Percentiles rank a stretch among this genome's conserved stretches.
These are phyloP conservation scores for Mustela erminea DNA, from an alignment of 2,797 vertebrate genomes.

Conservation along the genomic window DNA sequence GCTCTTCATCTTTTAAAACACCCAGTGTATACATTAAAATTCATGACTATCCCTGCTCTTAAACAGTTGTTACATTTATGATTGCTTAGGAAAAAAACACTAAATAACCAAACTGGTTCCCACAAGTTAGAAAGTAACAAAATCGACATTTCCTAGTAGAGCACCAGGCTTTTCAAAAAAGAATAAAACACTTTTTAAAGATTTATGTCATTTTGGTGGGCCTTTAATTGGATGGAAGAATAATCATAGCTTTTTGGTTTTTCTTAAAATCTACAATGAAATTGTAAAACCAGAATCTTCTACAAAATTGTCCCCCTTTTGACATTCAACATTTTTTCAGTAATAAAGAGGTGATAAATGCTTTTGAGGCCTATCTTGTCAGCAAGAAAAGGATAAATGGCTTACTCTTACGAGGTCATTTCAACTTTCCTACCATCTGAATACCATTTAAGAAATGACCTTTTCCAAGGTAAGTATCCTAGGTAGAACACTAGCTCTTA, in stretches of 20 bases:
- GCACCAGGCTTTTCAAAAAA: neutral
- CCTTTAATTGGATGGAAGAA: neutral
- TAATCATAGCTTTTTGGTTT: neutral
- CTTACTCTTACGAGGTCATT: neutral
- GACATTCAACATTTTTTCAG: slow-evolving; percentile 12
- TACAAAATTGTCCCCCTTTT: slow-evolving; percentile 36
- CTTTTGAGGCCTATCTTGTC: neutral
- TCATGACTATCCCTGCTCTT: neutral
- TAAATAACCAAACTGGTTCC: neutral
- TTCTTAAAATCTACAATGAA: slow-evolving; percentile 29
- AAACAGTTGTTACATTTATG: slow-evolving; percentile 30
- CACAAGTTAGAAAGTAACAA: slow-evolving; percentile 18
- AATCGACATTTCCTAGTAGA: neutral
- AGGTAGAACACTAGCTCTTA: slow-evolving; percentile 31
- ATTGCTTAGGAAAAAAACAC: neutral
- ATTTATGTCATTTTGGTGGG: neutral
- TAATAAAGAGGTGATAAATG: neutral
- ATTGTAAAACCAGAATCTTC: neutral
- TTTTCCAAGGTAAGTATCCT: slow-evolving; percentile 13
- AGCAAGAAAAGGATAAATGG: slow-evolving; percentile 36
- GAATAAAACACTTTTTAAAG: neutral
- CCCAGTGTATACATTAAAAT: neutral
- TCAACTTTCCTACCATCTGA: slow-evolving; percentile 53
- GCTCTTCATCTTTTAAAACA: slow-evolving; percentile 59
- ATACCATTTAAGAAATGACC: slow-evolving; percentile 52